These are phyloP conservation scores for Brachyptera putata DNA, from an alignment of 2,888 invertebrate genomes.

Conservation along the genomic window DNA sequence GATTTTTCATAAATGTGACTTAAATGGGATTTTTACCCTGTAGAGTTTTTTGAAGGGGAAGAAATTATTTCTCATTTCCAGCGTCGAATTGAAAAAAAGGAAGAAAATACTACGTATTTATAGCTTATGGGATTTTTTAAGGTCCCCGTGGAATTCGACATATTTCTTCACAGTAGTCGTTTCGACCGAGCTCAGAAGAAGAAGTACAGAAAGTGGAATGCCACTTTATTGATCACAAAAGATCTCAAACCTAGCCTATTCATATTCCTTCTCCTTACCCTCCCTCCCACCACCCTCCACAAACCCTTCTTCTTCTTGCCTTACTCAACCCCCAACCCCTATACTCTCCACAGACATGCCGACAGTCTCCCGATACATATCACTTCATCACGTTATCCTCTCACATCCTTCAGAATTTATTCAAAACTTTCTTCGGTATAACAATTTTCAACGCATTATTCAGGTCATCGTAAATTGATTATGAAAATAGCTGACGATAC, in stretches of 20 bases:
- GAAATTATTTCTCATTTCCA: conserved; percentile 31
- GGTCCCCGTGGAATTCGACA: conserved; percentile 32
- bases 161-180: conserved; percentile 26
- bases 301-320: too few relatives aligned
- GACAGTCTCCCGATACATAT: not conserved
- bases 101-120: conserved; percentile 31
- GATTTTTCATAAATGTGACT: not conserved
- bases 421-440: not conserved
- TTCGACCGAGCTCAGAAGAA: not conserved
- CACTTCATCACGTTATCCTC: not conserved
- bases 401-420: not conserved
- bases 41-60: conserved; percentile 11
- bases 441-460: not conserved
- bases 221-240: conserved; percentile 33
- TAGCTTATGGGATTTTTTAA: conserved; percentile 32
- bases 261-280: conserved; percentile 15
- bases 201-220: conserved; percentile 24
- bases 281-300: not conserved
- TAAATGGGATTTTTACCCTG: not conserved
- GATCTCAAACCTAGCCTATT: conserved; percentile 31
- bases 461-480: not conserved
- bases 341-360: not conserved
- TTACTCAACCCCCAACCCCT: not conserved
- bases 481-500: not conserved
- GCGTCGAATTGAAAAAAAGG: conserved; percentile 30